phyloP scores from a whole-genome alignment of 2,797 vertebrate species.

The Scolopax rusticola region DNA sequence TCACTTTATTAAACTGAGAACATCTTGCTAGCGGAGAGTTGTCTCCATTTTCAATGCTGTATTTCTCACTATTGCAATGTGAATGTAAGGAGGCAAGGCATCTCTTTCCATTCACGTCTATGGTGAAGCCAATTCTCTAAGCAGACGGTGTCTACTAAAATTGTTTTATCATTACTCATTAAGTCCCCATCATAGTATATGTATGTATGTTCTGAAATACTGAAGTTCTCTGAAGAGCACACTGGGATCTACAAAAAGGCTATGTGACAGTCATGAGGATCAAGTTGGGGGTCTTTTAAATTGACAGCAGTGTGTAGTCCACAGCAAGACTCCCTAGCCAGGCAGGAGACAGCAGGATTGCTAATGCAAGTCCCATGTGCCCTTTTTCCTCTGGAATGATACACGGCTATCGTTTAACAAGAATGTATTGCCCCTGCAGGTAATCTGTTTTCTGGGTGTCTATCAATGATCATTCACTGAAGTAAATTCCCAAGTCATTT shows the following conservation, averaged over 20 bases:
- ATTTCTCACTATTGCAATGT: not conserved
- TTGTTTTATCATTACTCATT: not conserved
- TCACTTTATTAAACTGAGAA: not conserved
- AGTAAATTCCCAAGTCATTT: not conserved
- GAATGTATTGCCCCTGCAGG: not conserved
- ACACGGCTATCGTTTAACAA: not conserved
- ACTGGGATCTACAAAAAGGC: not conserved
- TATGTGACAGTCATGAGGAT: not conserved
- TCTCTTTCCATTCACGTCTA: not conserved
- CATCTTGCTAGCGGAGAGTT: not conserved
- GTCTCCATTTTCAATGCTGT: not conserved
- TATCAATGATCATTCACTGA: not conserved
- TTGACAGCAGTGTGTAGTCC: not conserved
- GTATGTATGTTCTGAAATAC: not conserved
- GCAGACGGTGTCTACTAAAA: not conserved
- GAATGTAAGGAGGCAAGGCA: not conserved
- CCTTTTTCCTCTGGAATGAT: not conserved
- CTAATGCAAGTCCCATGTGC: not conserved
- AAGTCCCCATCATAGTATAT: not conserved
- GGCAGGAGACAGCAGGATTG: not conserved
- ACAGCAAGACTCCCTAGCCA: not conserved
- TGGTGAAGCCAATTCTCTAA: not conserved
- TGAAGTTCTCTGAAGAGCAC: not conserved
- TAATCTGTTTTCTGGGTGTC: not conserved
- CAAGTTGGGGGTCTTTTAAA: not conserved